Conservation (phyloP, 2,888 invertebrate genomes). For the Mesorhabditis belari region DNA sequence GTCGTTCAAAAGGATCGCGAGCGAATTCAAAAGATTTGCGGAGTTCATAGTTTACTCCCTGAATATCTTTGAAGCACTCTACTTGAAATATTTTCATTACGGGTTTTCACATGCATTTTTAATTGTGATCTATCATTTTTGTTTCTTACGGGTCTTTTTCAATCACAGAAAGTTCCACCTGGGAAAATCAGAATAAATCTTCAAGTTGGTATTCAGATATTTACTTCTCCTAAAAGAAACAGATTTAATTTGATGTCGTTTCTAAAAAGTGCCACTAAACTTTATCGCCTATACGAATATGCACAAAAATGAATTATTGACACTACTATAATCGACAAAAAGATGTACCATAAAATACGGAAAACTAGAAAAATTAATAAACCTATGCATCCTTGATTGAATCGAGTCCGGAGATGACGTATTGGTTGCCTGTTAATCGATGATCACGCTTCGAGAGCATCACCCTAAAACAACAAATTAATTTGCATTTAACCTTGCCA, state of each 20-base stretch:
- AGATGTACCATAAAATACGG: no score
- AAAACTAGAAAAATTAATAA: background rate
- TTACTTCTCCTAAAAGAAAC: no score
- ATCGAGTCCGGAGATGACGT: conserved; percentile 36
- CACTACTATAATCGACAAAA: no score
- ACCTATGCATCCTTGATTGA: conserved; percentile 28
- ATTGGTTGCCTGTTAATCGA: conserved; percentile 44
- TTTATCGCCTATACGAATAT: no score
- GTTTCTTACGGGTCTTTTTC: background rate
- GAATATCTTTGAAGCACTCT: background rate
- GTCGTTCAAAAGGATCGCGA: background rate
- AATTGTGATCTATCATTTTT: background rate
- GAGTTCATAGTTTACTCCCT: background rate
- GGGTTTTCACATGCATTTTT: no score
- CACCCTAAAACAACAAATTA: conserved; percentile 36
- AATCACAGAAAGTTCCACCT: background rate
- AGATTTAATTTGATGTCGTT: no score
- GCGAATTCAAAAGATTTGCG: background rate
- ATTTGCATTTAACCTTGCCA: no score
- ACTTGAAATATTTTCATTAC: background rate
- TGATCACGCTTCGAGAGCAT: conserved; percentile 41
- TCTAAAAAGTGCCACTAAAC: no score
- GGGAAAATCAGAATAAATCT: no score
- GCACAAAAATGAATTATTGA: no score
- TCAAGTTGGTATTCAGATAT: no score